A percentile compares a stretch with the other conserved stretches of the same genome.
Conservation (phyloP, 2,888 invertebrate genomes). For the Drosophila villosipedis region DNA sequence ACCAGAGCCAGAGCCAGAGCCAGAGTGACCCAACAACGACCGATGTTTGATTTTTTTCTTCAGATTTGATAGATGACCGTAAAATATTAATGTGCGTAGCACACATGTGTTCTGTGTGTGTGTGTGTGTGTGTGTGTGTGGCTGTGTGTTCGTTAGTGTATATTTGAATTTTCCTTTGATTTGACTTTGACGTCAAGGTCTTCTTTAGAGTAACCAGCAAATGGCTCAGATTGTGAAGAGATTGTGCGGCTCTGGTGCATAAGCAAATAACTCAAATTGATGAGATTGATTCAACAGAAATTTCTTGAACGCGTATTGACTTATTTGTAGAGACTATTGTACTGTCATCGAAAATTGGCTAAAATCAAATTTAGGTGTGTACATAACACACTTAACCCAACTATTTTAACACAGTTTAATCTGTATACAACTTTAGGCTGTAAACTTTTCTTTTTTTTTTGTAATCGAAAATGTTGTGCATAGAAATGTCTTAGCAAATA, state of each 20-base stretch:
- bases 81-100: slow-evolving; percentile 63
- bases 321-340: neutral
- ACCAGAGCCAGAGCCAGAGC: neutral
- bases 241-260: neutral
- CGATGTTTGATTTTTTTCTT: slow-evolving; percentile 44
- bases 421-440: neutral
- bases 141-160: slow-evolving; percentile 6
- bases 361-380: neutral
- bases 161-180: slow-evolving; percentile 28
- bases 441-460: neutral
- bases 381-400: neutral
- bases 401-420: neutral
- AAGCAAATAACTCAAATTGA: neutral
- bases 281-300: neutral
- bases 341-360: neutral
- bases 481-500: slow-evolving; percentile 4
- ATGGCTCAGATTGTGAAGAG: slow-evolving; percentile 15
- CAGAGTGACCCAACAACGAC: slow-evolving; percentile 22
- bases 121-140: slow-evolving; percentile 1
- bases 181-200: slow-evolving; percentile 63
- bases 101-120: slow-evolving; percentile 6
- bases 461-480: slow-evolving; percentile 2
- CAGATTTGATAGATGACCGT: slow-evolving; percentile 75
- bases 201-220: slow-evolving; percentile 21
- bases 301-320: slow-evolving; percentile 8